A percentile compares a stretch with the other conserved stretches of the same genome.
Conservation (phyloP, 1,140 invertebrate species). For the Megalopta genalis region DNA sequence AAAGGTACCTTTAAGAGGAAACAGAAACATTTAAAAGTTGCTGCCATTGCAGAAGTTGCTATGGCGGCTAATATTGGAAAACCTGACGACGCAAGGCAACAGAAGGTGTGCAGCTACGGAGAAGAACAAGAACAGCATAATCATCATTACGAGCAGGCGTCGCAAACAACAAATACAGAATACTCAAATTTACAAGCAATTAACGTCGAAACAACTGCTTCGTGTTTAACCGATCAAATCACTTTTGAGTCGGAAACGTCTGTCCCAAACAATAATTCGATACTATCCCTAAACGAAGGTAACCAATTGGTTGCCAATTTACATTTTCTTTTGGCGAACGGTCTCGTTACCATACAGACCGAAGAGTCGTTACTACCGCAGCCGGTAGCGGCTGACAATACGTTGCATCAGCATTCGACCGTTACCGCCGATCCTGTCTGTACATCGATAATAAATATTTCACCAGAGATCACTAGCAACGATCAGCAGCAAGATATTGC, state of each 20-base stretch:
- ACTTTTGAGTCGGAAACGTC: conserved; percentile 61
- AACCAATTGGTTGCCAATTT: conserved; percentile 73
- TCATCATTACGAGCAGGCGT: neutral
- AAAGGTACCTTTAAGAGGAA: conserved; percentile 58
- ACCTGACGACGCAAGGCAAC: neutral
- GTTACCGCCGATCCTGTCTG: neutral
- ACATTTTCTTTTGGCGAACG: conserved; percentile 69
- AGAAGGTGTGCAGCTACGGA: neutral
- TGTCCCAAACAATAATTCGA: conserved; percentile 63
- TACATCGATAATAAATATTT: neutral
- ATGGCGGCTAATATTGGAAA: conserved; percentile 46
- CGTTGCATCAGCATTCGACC: neutral
- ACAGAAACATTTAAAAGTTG: conserved; percentile 55
- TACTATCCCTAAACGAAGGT: conserved; percentile 67
- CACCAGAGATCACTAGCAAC: neutral
- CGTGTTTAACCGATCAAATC: conserved; percentile 62
- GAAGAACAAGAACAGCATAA: neutral
- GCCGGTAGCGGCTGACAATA: neutral
- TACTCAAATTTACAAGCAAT: conserved; percentile 57
- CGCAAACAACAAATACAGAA: conserved; percentile 6
- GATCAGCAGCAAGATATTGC: neutral
- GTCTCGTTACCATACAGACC: conserved; percentile 71
- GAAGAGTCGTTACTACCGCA: conserved; percentile 64
- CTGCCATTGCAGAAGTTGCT: conserved; percentile 53
- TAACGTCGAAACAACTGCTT: conserved; percentile 56